Conservation (phyloP, 1,140 invertebrate genomes). For the Penaeus indicus region DNA sequence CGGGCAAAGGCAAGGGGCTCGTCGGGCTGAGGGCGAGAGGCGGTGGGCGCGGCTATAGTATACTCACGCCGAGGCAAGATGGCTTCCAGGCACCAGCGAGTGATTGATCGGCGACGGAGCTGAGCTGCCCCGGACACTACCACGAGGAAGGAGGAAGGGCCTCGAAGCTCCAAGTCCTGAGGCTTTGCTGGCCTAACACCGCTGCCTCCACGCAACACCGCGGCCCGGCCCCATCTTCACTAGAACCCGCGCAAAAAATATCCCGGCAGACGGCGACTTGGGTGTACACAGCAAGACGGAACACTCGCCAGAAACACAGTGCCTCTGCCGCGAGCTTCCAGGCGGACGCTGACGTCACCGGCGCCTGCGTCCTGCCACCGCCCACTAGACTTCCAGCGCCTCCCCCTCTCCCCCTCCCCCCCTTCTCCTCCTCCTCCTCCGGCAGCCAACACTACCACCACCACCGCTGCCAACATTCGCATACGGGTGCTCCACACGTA, state of each 20-base stretch:
- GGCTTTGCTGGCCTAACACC: not conserved
- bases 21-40: not conserved
- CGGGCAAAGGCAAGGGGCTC: no score
- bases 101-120: slow-evolving; percentile 40
- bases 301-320: slow-evolving; percentile 24
- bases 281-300: slow-evolving; percentile 27
- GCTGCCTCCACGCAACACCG: not conserved
- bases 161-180: not conserved
- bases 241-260: no score
- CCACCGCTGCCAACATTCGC: no score
- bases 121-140: not conserved
- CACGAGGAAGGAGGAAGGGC: not conserved
- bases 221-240: no score
- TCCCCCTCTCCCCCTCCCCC: no score
- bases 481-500: no score
- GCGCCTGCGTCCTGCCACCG: not conserved
- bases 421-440: no score
- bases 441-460: no score
- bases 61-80: slow-evolving; percentile 46
- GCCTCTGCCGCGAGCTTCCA: not conserved
- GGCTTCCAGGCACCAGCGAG: slow-evolving; percentile 30
- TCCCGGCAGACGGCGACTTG: not conserved
- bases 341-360: not conserved
- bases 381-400: not conserved
- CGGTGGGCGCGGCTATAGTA: slow-evolving; percentile 13